phyloP scores from a whole-genome alignment of 2,888 invertebrate species.

The Magallana nippona region DNA sequence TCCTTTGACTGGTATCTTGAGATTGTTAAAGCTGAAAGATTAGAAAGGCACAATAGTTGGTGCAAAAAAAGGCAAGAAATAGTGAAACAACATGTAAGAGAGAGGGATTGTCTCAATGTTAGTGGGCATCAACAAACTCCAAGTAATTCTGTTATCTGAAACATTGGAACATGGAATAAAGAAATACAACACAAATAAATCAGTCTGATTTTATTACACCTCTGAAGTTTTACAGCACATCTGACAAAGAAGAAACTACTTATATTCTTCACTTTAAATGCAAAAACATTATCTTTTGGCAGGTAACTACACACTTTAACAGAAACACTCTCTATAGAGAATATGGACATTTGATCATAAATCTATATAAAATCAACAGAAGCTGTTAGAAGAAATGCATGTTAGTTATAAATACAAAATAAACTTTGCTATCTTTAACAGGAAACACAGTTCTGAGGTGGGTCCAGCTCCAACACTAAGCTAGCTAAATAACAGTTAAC shows the following conservation, averaged over 20 bases:
- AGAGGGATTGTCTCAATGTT: not conserved
- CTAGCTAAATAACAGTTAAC: not conserved
- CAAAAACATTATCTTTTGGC: not conserved
- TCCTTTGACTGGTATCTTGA: conserved; percentile 23
- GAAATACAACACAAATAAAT: not conserved
- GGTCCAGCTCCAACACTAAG: not conserved
- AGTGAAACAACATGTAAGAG: not conserved
- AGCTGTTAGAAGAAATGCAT: not conserved
- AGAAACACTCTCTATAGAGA: too few relatives aligned
- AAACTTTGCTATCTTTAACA: not conserved
- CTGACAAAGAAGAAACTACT: not conserved
- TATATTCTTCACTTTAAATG: not conserved
- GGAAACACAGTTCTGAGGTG: not conserved
- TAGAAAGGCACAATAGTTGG: conserved; percentile 29
- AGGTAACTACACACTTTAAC: not conserved
- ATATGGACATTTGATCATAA: too few relatives aligned
- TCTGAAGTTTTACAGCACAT: not conserved
- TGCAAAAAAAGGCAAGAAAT: conserved; percentile 19
- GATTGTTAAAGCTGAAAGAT: conserved; percentile 32
- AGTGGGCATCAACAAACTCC: not conserved
- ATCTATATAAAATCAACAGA: too few relatives aligned
- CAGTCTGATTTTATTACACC: not conserved
- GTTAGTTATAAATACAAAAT: not conserved
- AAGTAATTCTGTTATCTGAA: not conserved
- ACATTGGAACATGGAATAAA: conserved; percentile 1